Evolutionary conservation across 1,140 invertebrate genomes (phyloP).

Genomic region (Nasonia longicornis): DNA sequence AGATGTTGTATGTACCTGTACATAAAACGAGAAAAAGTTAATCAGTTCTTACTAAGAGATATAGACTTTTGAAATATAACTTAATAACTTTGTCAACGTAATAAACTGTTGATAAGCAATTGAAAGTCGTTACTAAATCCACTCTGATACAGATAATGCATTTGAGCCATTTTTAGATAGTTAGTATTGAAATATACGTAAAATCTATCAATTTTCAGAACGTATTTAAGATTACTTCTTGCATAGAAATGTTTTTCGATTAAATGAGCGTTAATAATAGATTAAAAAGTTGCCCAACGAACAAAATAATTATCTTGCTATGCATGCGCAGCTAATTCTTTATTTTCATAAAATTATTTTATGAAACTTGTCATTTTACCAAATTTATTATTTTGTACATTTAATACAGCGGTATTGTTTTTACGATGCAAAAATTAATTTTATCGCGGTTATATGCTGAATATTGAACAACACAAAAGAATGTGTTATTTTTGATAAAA

Average conservation of each 20-base stretch:
- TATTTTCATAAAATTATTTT: slow-evolving; percentile 5
- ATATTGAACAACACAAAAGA: background rate
- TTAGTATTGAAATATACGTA: background rate
- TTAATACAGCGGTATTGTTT: background rate
- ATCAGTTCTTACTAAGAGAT: background rate
- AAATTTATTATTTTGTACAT: background rate
- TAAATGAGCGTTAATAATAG: background rate
- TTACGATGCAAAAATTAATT: background rate
- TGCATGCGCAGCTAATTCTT: background rate
- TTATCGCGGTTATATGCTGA: background rate
- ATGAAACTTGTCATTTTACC: background rate
- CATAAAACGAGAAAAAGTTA: background rate
- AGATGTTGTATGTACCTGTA: slow-evolving; percentile 14
- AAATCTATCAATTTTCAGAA: background rate
- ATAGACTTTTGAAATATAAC: background rate
- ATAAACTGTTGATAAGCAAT: background rate
- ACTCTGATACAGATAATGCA: background rate
- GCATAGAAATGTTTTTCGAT: background rate
- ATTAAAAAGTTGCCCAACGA: background rate
- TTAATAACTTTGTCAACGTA: background rate
- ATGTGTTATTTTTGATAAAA: background rate
- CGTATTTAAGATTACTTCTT: background rate
- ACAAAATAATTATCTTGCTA: background rate
- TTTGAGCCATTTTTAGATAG: background rate
- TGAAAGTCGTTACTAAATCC: background rate